phyloP scores from a whole-genome alignment of 1,140 invertebrate genomes.

The Caenorhabditis briggsae region DNA sequence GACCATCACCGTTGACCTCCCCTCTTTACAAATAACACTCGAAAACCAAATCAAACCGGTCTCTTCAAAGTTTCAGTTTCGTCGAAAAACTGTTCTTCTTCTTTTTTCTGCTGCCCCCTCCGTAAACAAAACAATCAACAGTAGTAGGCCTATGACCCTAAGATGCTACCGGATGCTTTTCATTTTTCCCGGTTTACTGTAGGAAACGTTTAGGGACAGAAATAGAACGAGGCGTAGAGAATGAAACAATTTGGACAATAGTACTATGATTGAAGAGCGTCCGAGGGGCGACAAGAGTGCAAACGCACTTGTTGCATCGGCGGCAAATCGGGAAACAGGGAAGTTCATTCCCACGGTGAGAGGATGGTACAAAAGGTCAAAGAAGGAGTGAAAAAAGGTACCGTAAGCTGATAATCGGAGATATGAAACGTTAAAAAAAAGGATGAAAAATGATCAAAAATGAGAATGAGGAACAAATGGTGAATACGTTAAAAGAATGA shows the following conservation, averaged over 20 bases:
- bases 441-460: background rate
- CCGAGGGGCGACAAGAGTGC: slow-evolving; percentile 42
- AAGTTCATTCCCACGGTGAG: slow-evolving; percentile 7
- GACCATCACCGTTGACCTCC: slow-evolving; percentile 41
- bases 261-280: background rate
- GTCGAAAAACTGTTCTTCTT: slow-evolving; percentile 37
- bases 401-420: background rate
- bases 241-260: slow-evolving; percentile 44
- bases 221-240: background rate
- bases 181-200: background rate
- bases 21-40: background rate
- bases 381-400: background rate
- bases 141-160: background rate
- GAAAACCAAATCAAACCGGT: slow-evolving; percentile 44
- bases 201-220: background rate
- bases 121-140: slow-evolving; percentile 50
- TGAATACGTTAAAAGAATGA: background rate
- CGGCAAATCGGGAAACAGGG: background rate
- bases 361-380: background rate
- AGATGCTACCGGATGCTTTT: slow-evolving; percentile 28
- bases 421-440: background rate
- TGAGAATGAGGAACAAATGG: background rate
- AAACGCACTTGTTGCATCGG: slow-evolving; percentile 54
- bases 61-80: slow-evolving; percentile 52
- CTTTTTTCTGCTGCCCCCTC: background rate